phyloP scores from a whole-genome alignment of 30 jellyfish, hydroid and myxozoan genomes.

The Chironex yamaguchii region DNA sequence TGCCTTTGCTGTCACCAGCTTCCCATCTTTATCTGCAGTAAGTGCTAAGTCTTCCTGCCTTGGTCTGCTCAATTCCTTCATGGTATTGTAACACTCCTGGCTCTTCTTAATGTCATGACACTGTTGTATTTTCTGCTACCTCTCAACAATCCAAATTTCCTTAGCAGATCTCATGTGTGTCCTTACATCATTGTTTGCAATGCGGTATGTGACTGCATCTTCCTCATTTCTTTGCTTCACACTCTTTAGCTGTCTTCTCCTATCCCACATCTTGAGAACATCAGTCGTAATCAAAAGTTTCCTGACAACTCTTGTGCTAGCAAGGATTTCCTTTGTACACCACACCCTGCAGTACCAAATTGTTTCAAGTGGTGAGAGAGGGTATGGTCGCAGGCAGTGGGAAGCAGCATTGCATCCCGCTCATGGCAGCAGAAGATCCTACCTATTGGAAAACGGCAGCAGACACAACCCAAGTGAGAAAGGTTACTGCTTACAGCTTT shows the following conservation, averaged over 20 bases:
- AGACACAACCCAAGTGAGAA: too few relatives aligned
- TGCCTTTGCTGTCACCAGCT: constrained; percentile 20
- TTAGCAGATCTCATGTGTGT: constrained; percentile 20
- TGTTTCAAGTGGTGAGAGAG: too few relatives aligned
- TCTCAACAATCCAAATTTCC: constrained; percentile 24
- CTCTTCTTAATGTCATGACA: constrained; percentile 10
- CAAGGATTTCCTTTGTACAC: constrained; percentile 17
- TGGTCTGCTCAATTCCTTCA: constrained; percentile 8
- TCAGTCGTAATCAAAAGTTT: constrained; percentile 47
- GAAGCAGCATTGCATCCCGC: too few relatives aligned
- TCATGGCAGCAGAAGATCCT: too few relatives aligned
- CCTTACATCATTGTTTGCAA: constrained; percentile 18
- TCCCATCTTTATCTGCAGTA: constrained; percentile 34
- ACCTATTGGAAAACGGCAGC: too few relatives aligned
- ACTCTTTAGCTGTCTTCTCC: constrained; percentile 5
- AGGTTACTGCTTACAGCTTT: too few relatives aligned
- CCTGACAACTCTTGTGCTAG: constrained; percentile 16
- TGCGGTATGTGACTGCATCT: constrained; percentile 16
- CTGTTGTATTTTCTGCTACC: neutral
- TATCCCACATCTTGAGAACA: constrained; percentile 16
- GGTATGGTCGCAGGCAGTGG: too few relatives aligned
- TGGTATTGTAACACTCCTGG: neutral
- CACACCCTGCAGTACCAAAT: too few relatives aligned
- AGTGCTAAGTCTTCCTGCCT: too few relatives aligned
- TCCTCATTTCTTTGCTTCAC: neutral